Percentiles rank a stretch among this genome's conserved stretches.
Conservation (phyloP, 2,113 vertebrate genomes). For the Lophius piscatorius region DNA sequence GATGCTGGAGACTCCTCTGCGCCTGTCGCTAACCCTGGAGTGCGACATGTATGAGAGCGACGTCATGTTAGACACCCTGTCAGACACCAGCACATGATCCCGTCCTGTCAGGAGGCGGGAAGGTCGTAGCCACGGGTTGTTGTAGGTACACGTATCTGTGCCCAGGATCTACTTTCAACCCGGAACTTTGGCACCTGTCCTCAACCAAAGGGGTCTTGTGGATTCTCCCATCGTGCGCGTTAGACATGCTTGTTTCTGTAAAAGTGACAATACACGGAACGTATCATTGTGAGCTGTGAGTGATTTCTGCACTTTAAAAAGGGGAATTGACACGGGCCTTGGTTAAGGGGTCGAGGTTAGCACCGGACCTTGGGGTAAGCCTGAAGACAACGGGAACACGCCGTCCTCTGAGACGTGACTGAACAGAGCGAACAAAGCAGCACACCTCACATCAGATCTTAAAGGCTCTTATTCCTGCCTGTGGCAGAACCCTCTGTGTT, state of each 20-base stretch:
- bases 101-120: slow-evolving; percentile 24
- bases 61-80: slow-evolving; percentile 97
- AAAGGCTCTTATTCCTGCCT: slow-evolving; percentile 53
- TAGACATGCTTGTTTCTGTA: slow-evolving; percentile 20
- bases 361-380: slow-evolving; percentile 24
- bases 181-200: slow-evolving; percentile 20
- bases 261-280: slow-evolving; percentile 23
- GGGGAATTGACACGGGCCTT: slow-evolving; percentile 49
- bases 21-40: slow-evolving; percentile 89
- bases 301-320: slow-evolving; percentile 54
- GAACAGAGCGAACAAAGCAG: slow-evolving; percentile 37
- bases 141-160: slow-evolving; percentile 27
- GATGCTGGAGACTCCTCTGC: slow-evolving; percentile 84
- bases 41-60: slow-evolving; percentile 98
- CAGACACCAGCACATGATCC: slow-evolving; percentile 93
- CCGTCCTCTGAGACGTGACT: slow-evolving; percentile 47
- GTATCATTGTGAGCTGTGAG: slow-evolving; percentile 19
- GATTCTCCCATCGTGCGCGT: slow-evolving; percentile 52
- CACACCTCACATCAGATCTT: slow-evolving; percentile 21
- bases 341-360: slow-evolving; percentile 33
- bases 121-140: slow-evolving; percentile 42
- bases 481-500: slow-evolving; percentile 53
- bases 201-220: slow-evolving; percentile 43
- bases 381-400: slow-evolving; percentile 32
- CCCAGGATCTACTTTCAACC: slow-evolving; percentile 31